A percentile compares a stretch with the other conserved stretches of the same genome.
These are phyloP conservation scores for Phainopepla nitens DNA, from an alignment of 2,113 vertebrate species.

Conservation along the genomic window DNA sequence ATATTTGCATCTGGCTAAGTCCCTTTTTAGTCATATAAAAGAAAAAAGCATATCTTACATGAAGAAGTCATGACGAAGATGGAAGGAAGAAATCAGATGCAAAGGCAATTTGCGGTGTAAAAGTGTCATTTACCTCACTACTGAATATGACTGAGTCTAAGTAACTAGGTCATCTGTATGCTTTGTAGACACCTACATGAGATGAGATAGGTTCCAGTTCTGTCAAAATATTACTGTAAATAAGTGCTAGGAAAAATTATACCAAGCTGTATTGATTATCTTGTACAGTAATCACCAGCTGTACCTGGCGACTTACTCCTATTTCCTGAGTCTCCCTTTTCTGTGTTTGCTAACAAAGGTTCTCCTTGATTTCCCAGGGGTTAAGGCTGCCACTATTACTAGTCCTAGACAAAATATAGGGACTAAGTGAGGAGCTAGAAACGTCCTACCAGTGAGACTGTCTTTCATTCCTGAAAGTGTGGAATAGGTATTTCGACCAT, in stretches of 20 bases:
- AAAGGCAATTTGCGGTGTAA: accelerated
- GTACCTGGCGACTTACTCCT: accelerated
- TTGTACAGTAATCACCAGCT: neutral
- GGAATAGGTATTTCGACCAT: neutral
- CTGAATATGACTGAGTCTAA: neutral
- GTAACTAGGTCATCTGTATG: neutral
- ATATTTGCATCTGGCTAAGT: neutral
- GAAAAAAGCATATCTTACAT: neutral
- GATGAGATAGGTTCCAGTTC: neutral
- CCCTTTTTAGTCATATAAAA: neutral
- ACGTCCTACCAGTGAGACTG: neutral
- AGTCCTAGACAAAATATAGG: neutral
- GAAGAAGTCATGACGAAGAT: neutral
- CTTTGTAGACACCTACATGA: neutral
- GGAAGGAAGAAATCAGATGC: neutral
- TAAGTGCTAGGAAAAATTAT: neutral
- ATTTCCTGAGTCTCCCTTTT: neutral
- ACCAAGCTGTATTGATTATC: neutral
- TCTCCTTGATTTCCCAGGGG: neutral
- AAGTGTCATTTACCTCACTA: neutral
- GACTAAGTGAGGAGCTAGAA: neutral
- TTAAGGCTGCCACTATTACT: neutral
- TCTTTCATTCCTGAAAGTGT: neutral
- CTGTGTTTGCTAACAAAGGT: neutral
- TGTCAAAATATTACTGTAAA: neutral